Conservation (phyloP, 2,888 invertebrate species). For the Petrophora chlorosata region DNA sequence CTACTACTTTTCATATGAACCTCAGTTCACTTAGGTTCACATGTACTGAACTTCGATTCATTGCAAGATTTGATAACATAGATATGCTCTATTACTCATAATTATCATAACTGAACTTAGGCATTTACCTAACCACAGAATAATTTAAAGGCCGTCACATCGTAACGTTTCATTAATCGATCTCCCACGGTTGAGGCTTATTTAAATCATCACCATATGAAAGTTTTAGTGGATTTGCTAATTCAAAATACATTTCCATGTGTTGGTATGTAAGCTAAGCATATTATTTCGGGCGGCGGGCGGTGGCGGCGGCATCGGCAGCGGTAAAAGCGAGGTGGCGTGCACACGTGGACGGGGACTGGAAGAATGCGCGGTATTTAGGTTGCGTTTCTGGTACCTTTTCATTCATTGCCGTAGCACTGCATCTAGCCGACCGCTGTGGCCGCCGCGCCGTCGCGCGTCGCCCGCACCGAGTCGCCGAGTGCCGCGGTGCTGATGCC, state of each 20-base stretch:
- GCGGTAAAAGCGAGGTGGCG: conserved; percentile 72
- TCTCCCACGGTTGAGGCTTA: conserved; percentile 37
- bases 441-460: conserved; percentile 35
- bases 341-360: conserved; percentile 73
- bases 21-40: too few species aligned
- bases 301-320: conserved; percentile 56
- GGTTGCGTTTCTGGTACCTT: conserved; percentile 81
- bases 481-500: too few species aligned
- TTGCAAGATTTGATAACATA: too few species aligned
- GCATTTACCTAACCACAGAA: neutral
- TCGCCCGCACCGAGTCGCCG: too few species aligned
- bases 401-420: conserved; percentile 80
- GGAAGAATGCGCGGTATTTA: conserved; percentile 80
- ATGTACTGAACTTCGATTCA: too few species aligned
- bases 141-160: conserved; percentile 5
- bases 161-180: conserved; percentile 38
- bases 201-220: conserved; percentile 45
- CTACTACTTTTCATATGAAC: too few species aligned
- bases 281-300: conserved; percentile 69
- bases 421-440: conserved; percentile 63
- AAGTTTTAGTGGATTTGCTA: conserved; percentile 54
- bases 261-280: conserved; percentile 68
- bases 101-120: too few species aligned
- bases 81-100: too few species aligned
- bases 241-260: conserved; percentile 65